Conservation (phyloP, 2,797 vertebrate species). For the Nyctalus aviator region DNA sequence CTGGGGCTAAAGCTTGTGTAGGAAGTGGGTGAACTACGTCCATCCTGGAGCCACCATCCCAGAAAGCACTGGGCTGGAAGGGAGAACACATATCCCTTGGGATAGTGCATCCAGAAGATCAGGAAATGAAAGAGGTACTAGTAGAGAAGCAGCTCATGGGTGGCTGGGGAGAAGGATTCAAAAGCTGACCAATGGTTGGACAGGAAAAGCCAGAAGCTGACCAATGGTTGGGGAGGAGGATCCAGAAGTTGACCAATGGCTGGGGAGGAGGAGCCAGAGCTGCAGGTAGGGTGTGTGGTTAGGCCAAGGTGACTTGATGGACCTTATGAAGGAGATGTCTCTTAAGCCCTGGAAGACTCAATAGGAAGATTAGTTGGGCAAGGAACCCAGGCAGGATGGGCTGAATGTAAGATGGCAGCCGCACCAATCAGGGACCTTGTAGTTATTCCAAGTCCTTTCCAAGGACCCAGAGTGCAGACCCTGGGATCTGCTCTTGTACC, state of each 20-base stretch:
- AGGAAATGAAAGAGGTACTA: neutral
- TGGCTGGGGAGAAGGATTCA: neutral
- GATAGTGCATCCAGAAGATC: neutral
- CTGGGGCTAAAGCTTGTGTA: neutral
- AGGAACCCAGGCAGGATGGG: neutral
- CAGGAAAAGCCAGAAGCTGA: neutral
- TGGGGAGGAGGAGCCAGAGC: neutral
- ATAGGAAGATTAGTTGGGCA: neutral
- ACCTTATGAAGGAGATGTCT: neutral
- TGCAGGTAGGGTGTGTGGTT: accelerated
- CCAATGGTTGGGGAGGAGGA: neutral
- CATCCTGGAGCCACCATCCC: neutral
- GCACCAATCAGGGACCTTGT: neutral
- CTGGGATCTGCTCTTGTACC: neutral
- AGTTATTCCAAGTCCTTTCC: neutral
- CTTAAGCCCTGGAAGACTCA: neutral
- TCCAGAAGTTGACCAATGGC: neutral
- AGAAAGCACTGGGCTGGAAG: neutral
- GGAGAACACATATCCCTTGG: neutral
- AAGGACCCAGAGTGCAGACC: neutral
- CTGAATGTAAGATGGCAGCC: neutral
- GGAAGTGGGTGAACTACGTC: neutral
- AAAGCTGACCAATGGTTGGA: neutral
- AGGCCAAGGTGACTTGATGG: neutral
- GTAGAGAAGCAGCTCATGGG: neutral